These are phyloP conservation scores for Pocillopora meandrina DNA, from an alignment of 92 coral and sea anemone genomes.

Conservation along the genomic window DNA sequence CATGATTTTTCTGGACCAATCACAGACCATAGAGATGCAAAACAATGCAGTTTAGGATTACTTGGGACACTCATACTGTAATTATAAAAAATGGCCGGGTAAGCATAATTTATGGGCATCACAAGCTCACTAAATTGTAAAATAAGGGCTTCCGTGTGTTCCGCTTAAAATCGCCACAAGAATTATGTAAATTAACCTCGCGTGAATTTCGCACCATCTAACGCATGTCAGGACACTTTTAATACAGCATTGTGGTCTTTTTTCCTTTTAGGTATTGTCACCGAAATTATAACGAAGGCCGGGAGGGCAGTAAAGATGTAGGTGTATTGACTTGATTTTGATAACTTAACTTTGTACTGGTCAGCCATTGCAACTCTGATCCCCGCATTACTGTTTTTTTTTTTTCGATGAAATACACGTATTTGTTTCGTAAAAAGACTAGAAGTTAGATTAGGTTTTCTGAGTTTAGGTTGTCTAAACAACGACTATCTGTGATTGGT, in stretches of 20 bases:
- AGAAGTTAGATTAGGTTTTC: not conserved
- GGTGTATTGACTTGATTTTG: constrained; percentile 24
- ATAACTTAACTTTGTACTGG: too few species aligned
- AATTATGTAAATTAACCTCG: not conserved
- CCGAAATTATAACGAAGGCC: constrained; percentile 82
- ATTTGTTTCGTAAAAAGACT: not conserved
- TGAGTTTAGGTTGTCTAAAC: not conserved
- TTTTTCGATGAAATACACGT: not conserved
- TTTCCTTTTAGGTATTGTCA: constrained; percentile 76
- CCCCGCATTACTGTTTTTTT: too few species aligned
- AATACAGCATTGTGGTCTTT: not conserved
- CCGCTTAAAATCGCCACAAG: not conserved
- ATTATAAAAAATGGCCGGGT: too few species aligned
- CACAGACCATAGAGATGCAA: too few species aligned
- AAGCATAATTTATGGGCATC: not conserved
- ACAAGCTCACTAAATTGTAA: not conserved
- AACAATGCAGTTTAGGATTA: too few species aligned
- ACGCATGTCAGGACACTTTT: not conserved
- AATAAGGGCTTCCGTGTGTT: too few species aligned
- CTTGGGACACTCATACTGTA: too few species aligned
- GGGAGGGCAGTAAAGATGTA: constrained; percentile 96
- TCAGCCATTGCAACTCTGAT: not conserved
- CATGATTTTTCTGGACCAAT: too few species aligned
- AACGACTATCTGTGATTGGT: constrained; percentile 7
- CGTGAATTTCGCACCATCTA: not conserved